These are phyloP conservation scores for Hypothenemus hampei DNA, from an alignment of 1,140 invertebrate genomes.

Conservation along the genomic window DNA sequence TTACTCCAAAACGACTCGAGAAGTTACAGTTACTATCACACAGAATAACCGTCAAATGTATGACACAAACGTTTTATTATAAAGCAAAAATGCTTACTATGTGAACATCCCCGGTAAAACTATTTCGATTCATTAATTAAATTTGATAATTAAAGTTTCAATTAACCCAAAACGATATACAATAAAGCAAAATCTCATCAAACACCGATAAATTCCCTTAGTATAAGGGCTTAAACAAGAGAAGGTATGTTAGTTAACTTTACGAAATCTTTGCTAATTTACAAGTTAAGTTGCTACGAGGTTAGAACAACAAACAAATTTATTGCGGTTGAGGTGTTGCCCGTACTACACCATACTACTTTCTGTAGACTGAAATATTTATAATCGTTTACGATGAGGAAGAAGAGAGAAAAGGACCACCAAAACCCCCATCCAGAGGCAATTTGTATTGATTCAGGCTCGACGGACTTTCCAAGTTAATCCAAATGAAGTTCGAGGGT, in stretches of 20 bases:
- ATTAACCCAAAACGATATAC: neutral
- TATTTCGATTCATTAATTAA: neutral
- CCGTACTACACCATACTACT: no score
- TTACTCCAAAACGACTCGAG: neutral
- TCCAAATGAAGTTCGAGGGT: conserved; percentile 8
- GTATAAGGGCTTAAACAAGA: neutral
- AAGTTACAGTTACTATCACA: neutral
- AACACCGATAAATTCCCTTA: conserved; percentile 2
- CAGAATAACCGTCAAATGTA: neutral
- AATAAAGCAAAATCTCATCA: conserved; percentile 8
- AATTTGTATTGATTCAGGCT: conserved; percentile 1
- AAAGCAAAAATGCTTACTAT: neutral
- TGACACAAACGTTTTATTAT: neutral
- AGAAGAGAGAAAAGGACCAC: no score
- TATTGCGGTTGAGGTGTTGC: no score
- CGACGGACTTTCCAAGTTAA: conserved; percentile 8
- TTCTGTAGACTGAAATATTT: no score
- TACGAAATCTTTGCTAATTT: conserved; percentile 2
- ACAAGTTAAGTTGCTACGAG: neutral
- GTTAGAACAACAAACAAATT: no score
- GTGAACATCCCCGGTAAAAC: neutral
- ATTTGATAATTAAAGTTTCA: neutral
- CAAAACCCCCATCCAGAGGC: no score
- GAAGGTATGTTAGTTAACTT: conserved; percentile 4
- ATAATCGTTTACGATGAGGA: no score